phyloP scores from a whole-genome alignment of 2,888 invertebrate species.

The Nineta flava region DNA sequence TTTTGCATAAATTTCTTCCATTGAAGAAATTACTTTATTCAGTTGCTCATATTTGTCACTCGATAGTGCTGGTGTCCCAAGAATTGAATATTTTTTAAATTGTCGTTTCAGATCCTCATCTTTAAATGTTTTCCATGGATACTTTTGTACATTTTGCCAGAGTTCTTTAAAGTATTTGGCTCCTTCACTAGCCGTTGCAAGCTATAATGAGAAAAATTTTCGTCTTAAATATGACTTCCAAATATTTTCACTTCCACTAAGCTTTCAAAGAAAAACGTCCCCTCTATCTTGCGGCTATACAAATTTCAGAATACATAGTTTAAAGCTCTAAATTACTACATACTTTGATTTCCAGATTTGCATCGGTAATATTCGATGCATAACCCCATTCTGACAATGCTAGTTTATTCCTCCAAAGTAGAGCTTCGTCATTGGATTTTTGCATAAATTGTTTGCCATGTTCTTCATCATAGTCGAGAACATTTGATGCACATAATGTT shows the following conservation, averaged over 20 bases:
- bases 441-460: conserved; percentile 44
- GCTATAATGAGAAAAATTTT: conserved; percentile 18
- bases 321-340: not conserved
- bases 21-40: conserved; percentile 45
- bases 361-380: conserved; percentile 58
- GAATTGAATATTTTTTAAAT: conserved; percentile 53
- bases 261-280: too few relatives aligned
- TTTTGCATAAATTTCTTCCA: conserved; percentile 62
- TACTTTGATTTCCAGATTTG: conserved; percentile 42
- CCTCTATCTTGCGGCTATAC: too few relatives aligned
- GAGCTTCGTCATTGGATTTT: conserved; percentile 42
- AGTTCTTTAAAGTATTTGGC: conserved; percentile 41
- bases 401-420: conserved; percentile 38
- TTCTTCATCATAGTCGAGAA: conserved; percentile 35
- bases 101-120: conserved; percentile 54
- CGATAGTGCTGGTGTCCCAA: conserved; percentile 57
- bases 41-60: conserved; percentile 46
- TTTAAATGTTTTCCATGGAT: conserved; percentile 55
- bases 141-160: conserved; percentile 50
- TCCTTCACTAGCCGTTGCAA: conserved; percentile 25
- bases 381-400: conserved; percentile 56
- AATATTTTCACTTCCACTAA: not conserved
- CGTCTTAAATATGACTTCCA: too few relatives aligned
- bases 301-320: not conserved
- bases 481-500: not conserved